These are phyloP conservation scores for Drosophila parvula DNA, from an alignment of 1,140 invertebrate genomes.

Conservation along the genomic window DNA sequence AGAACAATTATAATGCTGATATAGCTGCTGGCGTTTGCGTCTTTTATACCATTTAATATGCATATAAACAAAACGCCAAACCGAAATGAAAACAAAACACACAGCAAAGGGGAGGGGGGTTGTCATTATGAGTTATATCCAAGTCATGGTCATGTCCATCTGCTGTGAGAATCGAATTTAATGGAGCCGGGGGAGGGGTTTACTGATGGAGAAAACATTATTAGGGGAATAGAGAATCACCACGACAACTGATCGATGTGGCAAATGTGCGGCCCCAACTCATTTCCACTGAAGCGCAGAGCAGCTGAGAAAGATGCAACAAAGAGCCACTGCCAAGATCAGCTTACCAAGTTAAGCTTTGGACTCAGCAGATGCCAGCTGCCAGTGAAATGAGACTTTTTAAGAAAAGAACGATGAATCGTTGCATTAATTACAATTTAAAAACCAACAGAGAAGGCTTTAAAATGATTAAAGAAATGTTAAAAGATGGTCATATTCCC, in stretches of 20 bases:
- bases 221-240: neutral
- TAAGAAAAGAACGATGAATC: neutral
- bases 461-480: too few relatives aligned
- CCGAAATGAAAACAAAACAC: conserved; percentile 30
- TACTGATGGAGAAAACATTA: neutral
- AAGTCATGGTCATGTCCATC: conserved; percentile 42
- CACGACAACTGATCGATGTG: conserved; percentile 62
- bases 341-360: conserved; percentile 6
- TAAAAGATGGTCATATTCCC: too few relatives aligned
- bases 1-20: conserved; percentile 55
- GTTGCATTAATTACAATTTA: neutral
- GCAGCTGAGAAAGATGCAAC: conserved; percentile 12
- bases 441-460: too few relatives aligned
- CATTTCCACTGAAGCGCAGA: conserved; percentile 6
- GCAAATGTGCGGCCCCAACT: conserved; percentile 49
- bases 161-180: conserved; percentile 31
- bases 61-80: conserved; percentile 45
- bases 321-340: conserved; percentile 2
- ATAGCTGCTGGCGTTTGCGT: conserved; percentile 46
- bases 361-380: neutral
- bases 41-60: conserved; percentile 55
- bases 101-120: conserved; percentile 7
- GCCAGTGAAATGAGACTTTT: neutral
- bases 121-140: conserved; percentile 53
- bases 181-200: neutral